Conservation (phyloP, 2,113 vertebrate species). For the Bos indicus region DNA sequence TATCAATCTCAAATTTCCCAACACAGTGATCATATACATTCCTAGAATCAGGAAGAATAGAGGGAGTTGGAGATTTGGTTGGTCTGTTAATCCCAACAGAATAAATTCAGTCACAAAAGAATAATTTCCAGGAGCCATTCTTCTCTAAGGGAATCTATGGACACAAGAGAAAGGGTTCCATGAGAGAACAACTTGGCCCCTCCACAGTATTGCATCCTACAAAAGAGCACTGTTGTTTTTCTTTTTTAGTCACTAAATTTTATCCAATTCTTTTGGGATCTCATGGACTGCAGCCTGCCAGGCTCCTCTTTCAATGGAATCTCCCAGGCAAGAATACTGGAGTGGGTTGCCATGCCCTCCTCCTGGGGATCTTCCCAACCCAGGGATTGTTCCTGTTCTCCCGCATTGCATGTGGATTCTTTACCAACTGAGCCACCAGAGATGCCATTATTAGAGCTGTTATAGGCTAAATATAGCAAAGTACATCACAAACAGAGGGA, state of each 20-base stretch:
- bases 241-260: too few relatives aligned
- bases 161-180: neutral
- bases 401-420: too few relatives aligned
- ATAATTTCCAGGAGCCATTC: neutral
- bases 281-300: too few relatives aligned
- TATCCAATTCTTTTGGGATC: too few relatives aligned
- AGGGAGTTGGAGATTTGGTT: neutral
- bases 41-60: neutral
- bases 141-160: neutral
- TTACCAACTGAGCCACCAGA: too few relatives aligned
- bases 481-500: neutral
- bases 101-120: neutral
- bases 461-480: neutral
- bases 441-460: neutral
- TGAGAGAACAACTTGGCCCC: neutral
- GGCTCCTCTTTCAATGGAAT: too few relatives aligned
- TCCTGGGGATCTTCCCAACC: too few relatives aligned
- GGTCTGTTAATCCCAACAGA: neutral
- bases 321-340: too few relatives aligned
- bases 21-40: neutral
- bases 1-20: neutral
- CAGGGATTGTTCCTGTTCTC: too few relatives aligned
- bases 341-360: too few relatives aligned
- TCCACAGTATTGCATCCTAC: neutral
- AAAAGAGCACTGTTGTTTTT: too few relatives aligned